phyloP scores from a whole-genome alignment of 2,113 vertebrate genomes.

The Chroicocephalus ridibundus region DNA sequence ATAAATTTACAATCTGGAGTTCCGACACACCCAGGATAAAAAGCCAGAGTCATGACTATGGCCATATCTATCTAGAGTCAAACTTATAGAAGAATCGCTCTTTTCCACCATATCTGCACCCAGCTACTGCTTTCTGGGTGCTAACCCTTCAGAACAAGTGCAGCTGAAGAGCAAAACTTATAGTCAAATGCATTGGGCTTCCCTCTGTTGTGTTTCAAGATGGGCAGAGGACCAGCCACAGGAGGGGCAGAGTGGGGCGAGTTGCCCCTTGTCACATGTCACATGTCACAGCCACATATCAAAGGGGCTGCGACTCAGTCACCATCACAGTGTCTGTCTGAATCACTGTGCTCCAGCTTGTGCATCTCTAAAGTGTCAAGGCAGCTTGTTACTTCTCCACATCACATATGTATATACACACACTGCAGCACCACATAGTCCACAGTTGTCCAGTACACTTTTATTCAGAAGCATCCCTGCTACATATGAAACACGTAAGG shows the following conservation, averaged over 20 bases:
- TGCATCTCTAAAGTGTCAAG: neutral
- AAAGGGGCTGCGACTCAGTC: neutral
- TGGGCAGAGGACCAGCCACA: neutral
- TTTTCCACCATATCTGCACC: neutral
- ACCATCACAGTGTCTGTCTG: neutral
- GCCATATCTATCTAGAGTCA: neutral
- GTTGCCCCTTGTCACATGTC: neutral
- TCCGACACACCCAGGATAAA: neutral
- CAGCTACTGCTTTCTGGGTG: neutral
- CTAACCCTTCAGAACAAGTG: neutral
- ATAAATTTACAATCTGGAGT: neutral
- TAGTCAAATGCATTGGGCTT: neutral
- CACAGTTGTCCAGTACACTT: neutral
- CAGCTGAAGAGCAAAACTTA: neutral
- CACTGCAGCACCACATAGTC: neutral
- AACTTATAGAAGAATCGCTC: accelerated
- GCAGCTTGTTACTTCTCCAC: neutral
- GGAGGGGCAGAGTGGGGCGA: neutral
- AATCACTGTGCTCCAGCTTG: neutral
- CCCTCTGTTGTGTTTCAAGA: neutral
- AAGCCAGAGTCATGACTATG: neutral
- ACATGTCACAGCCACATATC: neutral
- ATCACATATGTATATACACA: accelerated
- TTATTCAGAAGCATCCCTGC: neutral
- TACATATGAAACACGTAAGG: neutral